Conservation (phyloP, 1,140 invertebrate genomes). For the Antheraea pernyi region DNA sequence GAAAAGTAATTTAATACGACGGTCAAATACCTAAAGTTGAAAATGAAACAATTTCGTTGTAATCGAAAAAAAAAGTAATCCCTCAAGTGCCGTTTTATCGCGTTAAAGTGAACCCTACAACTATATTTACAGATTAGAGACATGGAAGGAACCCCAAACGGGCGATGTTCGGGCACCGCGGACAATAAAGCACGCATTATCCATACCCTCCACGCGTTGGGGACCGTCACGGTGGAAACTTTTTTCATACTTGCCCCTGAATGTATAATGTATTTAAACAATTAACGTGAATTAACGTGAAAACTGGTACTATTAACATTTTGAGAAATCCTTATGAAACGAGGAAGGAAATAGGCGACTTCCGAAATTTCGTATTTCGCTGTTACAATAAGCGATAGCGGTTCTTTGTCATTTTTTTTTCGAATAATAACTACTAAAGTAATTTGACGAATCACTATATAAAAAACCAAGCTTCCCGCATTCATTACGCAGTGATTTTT, state of each 20-base stretch:
- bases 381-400: too few relatives aligned
- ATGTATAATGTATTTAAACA: not conserved
- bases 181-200: slow-evolving; percentile 10
- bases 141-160: slow-evolving; percentile 6
- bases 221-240: not conserved
- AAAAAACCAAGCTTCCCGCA: too few relatives aligned
- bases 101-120: slow-evolving; percentile 6
- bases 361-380: too few relatives aligned
- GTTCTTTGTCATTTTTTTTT: too few relatives aligned
- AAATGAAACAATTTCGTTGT: slow-evolving; percentile 1
- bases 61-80: slow-evolving; percentile 5
- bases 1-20: not conserved
- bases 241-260: not conserved
- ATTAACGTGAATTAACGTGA: not conserved
- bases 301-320: too few relatives aligned
- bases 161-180: slow-evolving; percentile 4
- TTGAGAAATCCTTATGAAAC: too few relatives aligned
- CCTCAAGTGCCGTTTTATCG: slow-evolving; percentile 9
- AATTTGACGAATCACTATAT: too few relatives aligned
- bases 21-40: not conserved
- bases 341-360: too few relatives aligned
- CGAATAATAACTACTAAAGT: too few relatives aligned
- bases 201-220: not conserved
- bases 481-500: too few relatives aligned
- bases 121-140: slow-evolving; percentile 14